These are phyloP conservation scores for Drosophila buzzatii DNA, from an alignment of 2,888 invertebrate genomes.

Conservation along the genomic window DNA sequence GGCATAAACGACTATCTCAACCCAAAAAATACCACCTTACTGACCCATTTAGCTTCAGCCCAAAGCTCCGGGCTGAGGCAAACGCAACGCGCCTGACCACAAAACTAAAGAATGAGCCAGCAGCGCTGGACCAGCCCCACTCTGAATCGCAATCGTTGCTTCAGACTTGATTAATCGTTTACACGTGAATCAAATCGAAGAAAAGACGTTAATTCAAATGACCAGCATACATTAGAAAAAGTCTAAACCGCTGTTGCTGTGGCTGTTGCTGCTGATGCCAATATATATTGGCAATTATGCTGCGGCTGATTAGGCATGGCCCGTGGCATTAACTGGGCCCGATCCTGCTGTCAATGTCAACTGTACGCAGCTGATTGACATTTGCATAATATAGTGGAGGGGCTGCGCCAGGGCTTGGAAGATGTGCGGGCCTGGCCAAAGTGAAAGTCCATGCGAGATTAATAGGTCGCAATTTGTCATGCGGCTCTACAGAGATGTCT, in stretches of 20 bases:
- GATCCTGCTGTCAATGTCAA: constrained; percentile 67
- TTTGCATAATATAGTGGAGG: constrained; percentile 63
- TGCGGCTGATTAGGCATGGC: constrained; percentile 50
- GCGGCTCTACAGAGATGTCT: constrained; percentile 42
- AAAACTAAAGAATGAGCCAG: constrained; percentile 28
- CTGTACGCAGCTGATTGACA: constrained; percentile 63
- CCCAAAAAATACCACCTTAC: constrained; percentile 69
- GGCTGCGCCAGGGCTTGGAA: constrained; percentile 13
- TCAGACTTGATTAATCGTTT: constrained; percentile 73
- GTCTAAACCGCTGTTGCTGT: constrained; percentile 15
- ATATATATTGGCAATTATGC: constrained; percentile 70
- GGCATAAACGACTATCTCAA: constrained; percentile 41
- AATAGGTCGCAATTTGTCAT: constrained; percentile 78
- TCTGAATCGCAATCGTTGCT: constrained; percentile 43
- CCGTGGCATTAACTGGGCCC: constrained; percentile 40
- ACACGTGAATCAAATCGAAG: constrained; percentile 71
- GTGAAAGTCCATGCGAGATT: constrained; percentile 76
- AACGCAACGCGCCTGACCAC: constrained; percentile 29
- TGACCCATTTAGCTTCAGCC: constrained; percentile 67
- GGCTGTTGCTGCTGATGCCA: constrained; percentile 27
- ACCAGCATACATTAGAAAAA: constrained; percentile 45
- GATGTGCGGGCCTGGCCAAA: constrained; percentile 47
- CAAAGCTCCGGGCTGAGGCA: constrained; percentile 51
- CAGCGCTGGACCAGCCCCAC: constrained; percentile 33
- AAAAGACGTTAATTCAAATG: constrained; percentile 62